These are phyloP conservation scores for Rattus norvegicus DNA, from an alignment of 2,113 vertebrate genomes.

Conservation along the genomic window GRCr8 NC_086034.1:51668001-51668500, in stretches of 20 bases:
- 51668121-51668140: background rate
- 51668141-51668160: background rate
- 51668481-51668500: background rate
- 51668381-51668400: too few relatives aligned
- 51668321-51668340: too few relatives aligned
- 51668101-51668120: background rate
- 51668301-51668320: too few relatives aligned
- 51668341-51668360: too few relatives aligned
- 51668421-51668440: background rate
- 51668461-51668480: background rate
- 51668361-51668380: too few relatives aligned
- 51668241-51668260: background rate
- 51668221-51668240: too few relatives aligned
- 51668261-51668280: too few relatives aligned
- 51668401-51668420: too few relatives aligned
- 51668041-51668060: background rate
- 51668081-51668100: background rate
- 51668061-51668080: background rate
- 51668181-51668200: too few relatives aligned
- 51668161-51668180: background rate
- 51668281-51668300: too few relatives aligned
- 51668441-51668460: fast-evolving
- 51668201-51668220: too few relatives aligned
- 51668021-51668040: background rate
- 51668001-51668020: background rate